Conservation (phyloP, 1,140 invertebrate species). For the Drosophila ohnishii region DNA sequence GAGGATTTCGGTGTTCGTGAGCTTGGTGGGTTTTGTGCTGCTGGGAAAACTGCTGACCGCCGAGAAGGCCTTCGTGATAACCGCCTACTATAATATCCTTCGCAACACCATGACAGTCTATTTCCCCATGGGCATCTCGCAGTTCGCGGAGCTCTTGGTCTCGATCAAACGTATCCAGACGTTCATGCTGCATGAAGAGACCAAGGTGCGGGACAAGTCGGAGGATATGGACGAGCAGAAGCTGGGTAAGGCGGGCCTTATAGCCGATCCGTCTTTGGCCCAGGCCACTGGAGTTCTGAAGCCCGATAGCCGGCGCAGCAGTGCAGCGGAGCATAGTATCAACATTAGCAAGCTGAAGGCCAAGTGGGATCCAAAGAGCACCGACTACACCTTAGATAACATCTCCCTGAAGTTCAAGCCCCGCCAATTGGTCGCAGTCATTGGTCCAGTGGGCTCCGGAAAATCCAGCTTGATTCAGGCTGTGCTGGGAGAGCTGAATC, state of each 20-base stretch:
- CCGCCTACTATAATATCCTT: slow-evolving; percentile 89
- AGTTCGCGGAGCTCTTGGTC: slow-evolving; percentile 88
- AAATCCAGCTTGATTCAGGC: slow-evolving; percentile 92
- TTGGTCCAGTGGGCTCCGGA: slow-evolving; percentile 90
- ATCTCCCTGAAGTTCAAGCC: slow-evolving; percentile 86
- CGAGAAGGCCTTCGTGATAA: slow-evolving; percentile 90
- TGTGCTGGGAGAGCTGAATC: slow-evolving; percentile 91
- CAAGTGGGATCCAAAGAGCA: slow-evolving; percentile 79
- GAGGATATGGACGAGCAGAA: slow-evolving; percentile 65
- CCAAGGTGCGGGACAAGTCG: slow-evolving; percentile 80
- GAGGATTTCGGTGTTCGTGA: slow-evolving; percentile 90
- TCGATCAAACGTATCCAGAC: slow-evolving; percentile 88
- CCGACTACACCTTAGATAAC: slow-evolving; percentile 85
- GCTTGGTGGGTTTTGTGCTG: slow-evolving; percentile 89
- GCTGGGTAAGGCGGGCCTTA: slow-evolving; percentile 27
- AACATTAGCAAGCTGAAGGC: slow-evolving; percentile 72
- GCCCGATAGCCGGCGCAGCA: slow-evolving; percentile 53
- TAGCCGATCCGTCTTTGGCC: slow-evolving; percentile 39
- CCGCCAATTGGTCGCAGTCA: slow-evolving; percentile 87
- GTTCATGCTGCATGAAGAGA: slow-evolving; percentile 88
- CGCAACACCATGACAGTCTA: slow-evolving; percentile 90
- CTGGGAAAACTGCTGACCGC: slow-evolving; percentile 84
- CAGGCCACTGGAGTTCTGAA: slow-evolving; percentile 59
- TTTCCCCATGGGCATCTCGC: slow-evolving; percentile 87
- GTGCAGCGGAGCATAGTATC: slow-evolving; percentile 53